Percentiles rank a stretch among this genome's conserved stretches.
These are phyloP conservation scores for Pachyrhynchus sulphureomaculatus DNA, from an alignment of 1,140 invertebrate species.

Conservation along the genomic window DNA sequence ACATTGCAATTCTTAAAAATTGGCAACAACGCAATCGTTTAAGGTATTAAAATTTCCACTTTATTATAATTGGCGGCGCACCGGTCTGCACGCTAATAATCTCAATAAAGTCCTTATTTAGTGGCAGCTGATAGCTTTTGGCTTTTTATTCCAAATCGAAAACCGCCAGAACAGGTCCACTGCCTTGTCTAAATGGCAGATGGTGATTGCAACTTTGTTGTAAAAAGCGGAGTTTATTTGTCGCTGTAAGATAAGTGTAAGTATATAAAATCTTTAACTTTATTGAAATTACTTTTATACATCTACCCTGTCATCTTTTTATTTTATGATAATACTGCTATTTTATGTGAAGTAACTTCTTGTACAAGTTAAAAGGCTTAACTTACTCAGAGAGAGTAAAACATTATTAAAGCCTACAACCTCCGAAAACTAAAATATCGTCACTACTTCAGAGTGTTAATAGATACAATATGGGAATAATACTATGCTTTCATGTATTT, in stretches of 20 bases:
- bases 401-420: too few relatives aligned
- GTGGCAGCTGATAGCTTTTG: conserved; percentile 32
- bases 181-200: conserved; percentile 24
- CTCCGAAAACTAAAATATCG: too few relatives aligned
- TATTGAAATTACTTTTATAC: conserved; percentile 15
- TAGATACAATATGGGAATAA: too few relatives aligned
- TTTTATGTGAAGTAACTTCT: too few relatives aligned
- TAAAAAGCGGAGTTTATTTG: conserved; percentile 28
- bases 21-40: conserved; percentile 12
- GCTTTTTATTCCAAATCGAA: conserved; percentile 23
- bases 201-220: conserved; percentile 34
- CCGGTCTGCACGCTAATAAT: conserved; percentile 29
- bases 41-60: conserved; percentile 23
- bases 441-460: too few relatives aligned
- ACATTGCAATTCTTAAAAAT: too few relatives aligned
- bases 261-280: conserved; percentile 19
- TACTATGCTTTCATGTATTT: too few relatives aligned
- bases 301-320: not conserved
- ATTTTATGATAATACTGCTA: too few relatives aligned
- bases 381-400: too few relatives aligned
- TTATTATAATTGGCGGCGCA: conserved; percentile 29
- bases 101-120: conserved; percentile 36
- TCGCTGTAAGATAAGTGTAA: conserved; percentile 12
- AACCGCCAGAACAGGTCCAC: conserved; percentile 27
- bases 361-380: too few relatives aligned